Evolutionary conservation across 2,888 invertebrate species (phyloP).

Genomic region (Andrena bucephala): DNA sequence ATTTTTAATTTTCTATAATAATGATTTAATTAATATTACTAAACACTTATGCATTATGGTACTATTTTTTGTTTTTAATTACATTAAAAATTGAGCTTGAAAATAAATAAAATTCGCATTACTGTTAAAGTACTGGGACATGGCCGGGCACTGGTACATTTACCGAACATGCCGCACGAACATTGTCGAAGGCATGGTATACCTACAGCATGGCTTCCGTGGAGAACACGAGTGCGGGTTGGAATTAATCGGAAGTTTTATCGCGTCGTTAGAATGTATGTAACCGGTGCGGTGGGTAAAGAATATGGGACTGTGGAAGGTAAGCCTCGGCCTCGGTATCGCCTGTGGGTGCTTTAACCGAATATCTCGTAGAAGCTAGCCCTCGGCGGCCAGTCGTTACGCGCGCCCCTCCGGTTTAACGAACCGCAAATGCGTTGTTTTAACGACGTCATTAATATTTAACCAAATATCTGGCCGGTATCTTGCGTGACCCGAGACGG

Average conservation of each 20-base stretch:
- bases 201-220: not conserved
- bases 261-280: constrained; percentile 28
- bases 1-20: too few relatives aligned
- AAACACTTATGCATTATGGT: too few relatives aligned
- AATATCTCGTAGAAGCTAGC: constrained; percentile 73
- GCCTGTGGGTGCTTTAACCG: constrained; percentile 71
- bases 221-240: not conserved
- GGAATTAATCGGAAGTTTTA: constrained; percentile 57
- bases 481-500: constrained; percentile 69
- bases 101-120: too few relatives aligned
- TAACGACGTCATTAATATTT: constrained; percentile 85
- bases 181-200: not conserved
- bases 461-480: constrained; percentile 82
- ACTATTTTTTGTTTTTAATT: too few relatives aligned
- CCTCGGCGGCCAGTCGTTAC: constrained; percentile 77
- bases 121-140: too few relatives aligned
- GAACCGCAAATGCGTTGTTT: constrained; percentile 85
- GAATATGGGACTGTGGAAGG: constrained; percentile 26
- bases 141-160: too few relatives aligned
- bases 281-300: constrained; percentile 27
- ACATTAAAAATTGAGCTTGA: too few relatives aligned
- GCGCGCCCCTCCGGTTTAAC: constrained; percentile 82
- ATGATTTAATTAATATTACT: too few relatives aligned
- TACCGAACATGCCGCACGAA: not conserved
- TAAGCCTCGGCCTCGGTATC: constrained; percentile 25